A percentile compares a stretch with the other conserved stretches of the same genome.
phyloP scores from a whole-genome alignment of 2,888 invertebrate genomes.

The Plagodis pulveraria region DNA sequence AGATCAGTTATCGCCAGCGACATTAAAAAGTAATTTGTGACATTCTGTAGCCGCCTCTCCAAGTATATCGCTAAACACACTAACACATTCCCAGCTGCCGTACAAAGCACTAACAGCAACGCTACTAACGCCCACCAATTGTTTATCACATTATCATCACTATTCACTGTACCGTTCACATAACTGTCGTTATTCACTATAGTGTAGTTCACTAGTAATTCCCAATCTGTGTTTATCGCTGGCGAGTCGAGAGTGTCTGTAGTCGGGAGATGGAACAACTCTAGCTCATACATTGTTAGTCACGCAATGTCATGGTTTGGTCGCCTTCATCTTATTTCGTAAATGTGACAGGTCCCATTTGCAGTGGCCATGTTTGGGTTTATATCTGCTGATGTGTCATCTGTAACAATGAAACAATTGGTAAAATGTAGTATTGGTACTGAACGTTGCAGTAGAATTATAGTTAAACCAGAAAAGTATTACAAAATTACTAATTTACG shows the following conservation, averaged over 20 bases:
- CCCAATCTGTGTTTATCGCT: conserved; percentile 45
- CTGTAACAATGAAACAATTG: conserved; percentile 54
- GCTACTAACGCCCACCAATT: conserved; percentile 95
- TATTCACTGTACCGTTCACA: conserved; percentile 36
- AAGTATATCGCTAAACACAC: conserved; percentile 97
- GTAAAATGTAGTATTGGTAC: background rate
- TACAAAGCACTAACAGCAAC: conserved; percentile 91
- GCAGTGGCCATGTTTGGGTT: conserved; percentile 53
- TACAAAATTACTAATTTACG: too few species aligned
- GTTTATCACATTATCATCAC: conserved; percentile 60
- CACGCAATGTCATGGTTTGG: conserved; percentile 63
- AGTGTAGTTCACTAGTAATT: conserved; percentile 45
- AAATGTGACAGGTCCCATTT: conserved; percentile 63
- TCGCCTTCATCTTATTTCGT: conserved; percentile 77
- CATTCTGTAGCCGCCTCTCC: conserved; percentile 97
- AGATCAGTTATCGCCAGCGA: conserved; percentile 97
- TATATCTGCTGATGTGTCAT: conserved; percentile 46
- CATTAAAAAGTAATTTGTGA: conserved; percentile 98
- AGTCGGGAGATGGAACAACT: conserved; percentile 42
- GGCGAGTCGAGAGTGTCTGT: conserved; percentile 34
- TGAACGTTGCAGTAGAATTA: too few species aligned
- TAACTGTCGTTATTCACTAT: conserved; percentile 51
- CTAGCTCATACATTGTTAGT: conserved; percentile 72
- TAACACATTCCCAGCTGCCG: conserved; percentile 96
- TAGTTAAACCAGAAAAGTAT: too few species aligned